phyloP scores from a whole-genome alignment of 2,113 vertebrate species.

The Saimiri boliviensis region DNA sequence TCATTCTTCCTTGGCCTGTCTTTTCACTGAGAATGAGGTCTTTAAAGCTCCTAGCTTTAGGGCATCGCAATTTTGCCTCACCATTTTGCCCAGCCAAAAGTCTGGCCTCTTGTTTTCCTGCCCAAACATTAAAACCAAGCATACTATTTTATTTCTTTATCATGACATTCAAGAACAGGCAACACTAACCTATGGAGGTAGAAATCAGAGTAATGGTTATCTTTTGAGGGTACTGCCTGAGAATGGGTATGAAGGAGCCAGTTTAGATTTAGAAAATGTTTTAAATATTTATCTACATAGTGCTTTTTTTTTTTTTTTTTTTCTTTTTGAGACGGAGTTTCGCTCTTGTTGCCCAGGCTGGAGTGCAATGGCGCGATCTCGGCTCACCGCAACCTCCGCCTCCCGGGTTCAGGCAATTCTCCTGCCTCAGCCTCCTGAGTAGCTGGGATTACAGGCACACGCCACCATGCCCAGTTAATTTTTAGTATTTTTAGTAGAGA shows the following conservation, averaged over 20 bases:
- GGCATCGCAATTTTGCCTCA: background rate
- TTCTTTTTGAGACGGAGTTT: too few relatives aligned
- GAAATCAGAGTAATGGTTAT: background rate
- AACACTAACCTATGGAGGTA: too few relatives aligned
- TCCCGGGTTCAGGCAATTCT: too few relatives aligned
- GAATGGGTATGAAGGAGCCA: background rate
- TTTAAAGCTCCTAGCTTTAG: background rate
- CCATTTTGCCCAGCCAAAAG: background rate
- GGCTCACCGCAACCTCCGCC: too few relatives aligned
- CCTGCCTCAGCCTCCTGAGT: too few relatives aligned
- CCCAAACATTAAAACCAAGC: background rate
- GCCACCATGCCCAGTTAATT: too few relatives aligned
- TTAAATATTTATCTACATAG: constrained; percentile 5
- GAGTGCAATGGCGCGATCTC: too few relatives aligned
- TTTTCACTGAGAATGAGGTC: background rate
- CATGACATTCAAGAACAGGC: background rate
- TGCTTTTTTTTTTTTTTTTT: too few relatives aligned
- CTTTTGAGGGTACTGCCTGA: background rate
- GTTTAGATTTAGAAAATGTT: background rate
- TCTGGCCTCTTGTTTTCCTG: background rate
- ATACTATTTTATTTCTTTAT: background rate
- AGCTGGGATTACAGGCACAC: too few relatives aligned
- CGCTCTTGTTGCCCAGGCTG: too few relatives aligned
- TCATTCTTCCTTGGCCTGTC: background rate
- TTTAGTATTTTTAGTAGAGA: too few relatives aligned